Evolutionary conservation across 2,888 invertebrate genomes (phyloP), one percentile per base, ranked within the genome.

Genomic region (Nowickia ferox): DNA sequence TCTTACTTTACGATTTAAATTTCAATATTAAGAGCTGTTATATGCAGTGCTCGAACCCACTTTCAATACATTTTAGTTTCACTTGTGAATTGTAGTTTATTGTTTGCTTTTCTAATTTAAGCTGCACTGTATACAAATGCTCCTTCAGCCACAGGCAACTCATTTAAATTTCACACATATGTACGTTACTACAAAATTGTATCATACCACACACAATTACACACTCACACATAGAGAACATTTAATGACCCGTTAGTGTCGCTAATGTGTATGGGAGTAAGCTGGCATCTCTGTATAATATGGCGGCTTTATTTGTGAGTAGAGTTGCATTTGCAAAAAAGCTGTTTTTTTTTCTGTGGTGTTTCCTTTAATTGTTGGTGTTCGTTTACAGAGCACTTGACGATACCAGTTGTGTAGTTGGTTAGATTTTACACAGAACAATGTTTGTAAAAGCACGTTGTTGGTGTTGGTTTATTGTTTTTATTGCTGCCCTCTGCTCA

Each of bases 81-180:
- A 57, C 57, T 48, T 13, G 46, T 66, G 59, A 53, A 65, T 40
- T 57, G 51, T 48, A 22, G 46, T 48, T 51, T 55, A 38, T 11
- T 42, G 19, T 77, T 78, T 68, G 15, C 42, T 46, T 79, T 48
- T 72, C 40, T 72, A 55, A 80, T 65, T 80, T 57, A 74, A 57
- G 61, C 57, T 46, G 46, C 79, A 65, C 48, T 72, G 46, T 40
- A 74, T 38, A 57, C 72, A 40, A 66, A 66, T 65, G 38, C 71
- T 46, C 65, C 42, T 22, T 66, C 19, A 48, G 48, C 13, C 48
- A n/a, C 40, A 59, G 59, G 77, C 77, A 68, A 69, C 69, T 69
- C 10, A 61, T 69, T 59, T 78, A 61, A 69, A 59, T 69, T 59
- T 38, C 57, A 71, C 57, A 44, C 57, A n/a, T 53, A 17, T 30